Evolutionary conservation across 2,888 invertebrate genomes (phyloP), one percentile per base, ranked within the genome.

Genomic region (Ethmia dodecea): DNA sequence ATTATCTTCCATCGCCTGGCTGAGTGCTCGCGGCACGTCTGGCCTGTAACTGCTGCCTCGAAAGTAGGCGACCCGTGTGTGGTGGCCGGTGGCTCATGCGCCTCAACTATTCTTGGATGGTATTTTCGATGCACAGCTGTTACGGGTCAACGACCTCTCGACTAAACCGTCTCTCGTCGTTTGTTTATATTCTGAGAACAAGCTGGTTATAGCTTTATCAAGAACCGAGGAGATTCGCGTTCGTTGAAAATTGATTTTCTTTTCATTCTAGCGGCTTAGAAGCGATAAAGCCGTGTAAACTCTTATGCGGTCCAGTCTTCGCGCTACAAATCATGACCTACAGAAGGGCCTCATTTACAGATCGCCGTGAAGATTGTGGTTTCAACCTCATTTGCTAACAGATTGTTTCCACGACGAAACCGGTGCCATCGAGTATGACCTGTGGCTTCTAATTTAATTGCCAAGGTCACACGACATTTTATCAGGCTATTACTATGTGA

Each of bases 1-100:
- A 81, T 81, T 77, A 80, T 71, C 60, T 74, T 62, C 65, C 60
- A 69, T 61, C 64, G 67, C 53, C 55, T 63, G 65, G 62, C 62
- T 71, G 69, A 47, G 55, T 68, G 57, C 61, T 55, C 57, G 59
- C 57, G 62, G 63, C 75, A 70, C 75, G 75, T 72, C 64, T 77
- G 69, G 60, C 64, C 62, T 52, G 63, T 61, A 66, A 71, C 59
- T 68, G 63, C 58, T 58, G 62, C 60, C 52, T 45, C 44, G 65
- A 69, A 75, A 75, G 70, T 75, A 69, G 73, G 76, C 67, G 57
- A 66, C 44, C 55, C 56, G 57, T 60, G 55, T 36, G 28, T 18
- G 25, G 18, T 34, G 28, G 11, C 33, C 36, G 18, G 16, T 22
- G 22, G 16, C 40, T 28, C 36, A 37, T 43, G 38, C 41, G 36